Base-by-base conservation (phyloP, 2,888 invertebrate species). In the Eristalis intricaria region DNA sequence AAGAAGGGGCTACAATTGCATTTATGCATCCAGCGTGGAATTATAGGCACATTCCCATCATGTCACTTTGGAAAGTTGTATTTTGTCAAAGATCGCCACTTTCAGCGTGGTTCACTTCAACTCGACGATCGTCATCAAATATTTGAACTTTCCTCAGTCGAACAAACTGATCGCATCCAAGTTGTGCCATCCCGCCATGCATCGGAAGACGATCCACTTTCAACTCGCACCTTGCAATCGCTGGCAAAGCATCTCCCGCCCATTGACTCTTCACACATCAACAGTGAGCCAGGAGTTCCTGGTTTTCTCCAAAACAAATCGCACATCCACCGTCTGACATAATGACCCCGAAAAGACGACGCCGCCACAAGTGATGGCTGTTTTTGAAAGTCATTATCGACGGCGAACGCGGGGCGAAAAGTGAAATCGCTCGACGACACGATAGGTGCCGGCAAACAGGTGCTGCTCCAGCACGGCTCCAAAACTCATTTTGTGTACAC, bases 291-390 rank as follows among this genome's bases (percentile, higher is more conserved):
- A 15, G 63, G 60, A 56, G 58, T 63, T 77, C 50, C 38, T 75
- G 69, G 50, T 60, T 84, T 80, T 71, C 71, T 56, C 43, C 23
- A 71, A 60, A 69, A 50, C 70, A 63, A 80, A 76, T 73, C 71
- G 66, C 76, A 65, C 66, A n/a, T 80, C 80, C 64, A 11, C 43
- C 65, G 74, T 40, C 70, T 86, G 74, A 82, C 82, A 82, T 86
- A 86, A 82, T 86, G 86, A 86, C 86, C 82, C 78, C 75, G 71
- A 82, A 81, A 85, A 74, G 38, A 86, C 26, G 38, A 86, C 26
- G 26, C 26, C 74, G 77, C 64, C 77, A 32, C 50, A 66, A 63
- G 61, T 50, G 73, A 43, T 76, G 23, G 66, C 38, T 22, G 38
- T 61, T 68, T 81, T 63, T 79, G 75, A 86, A 86, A 86, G 86